A percentile compares a stretch with the other conserved stretches of the same genome.
phyloP scores from a whole-genome alignment of 2,113 vertebrate genomes.

The Fulmarus glacialis region DNA sequence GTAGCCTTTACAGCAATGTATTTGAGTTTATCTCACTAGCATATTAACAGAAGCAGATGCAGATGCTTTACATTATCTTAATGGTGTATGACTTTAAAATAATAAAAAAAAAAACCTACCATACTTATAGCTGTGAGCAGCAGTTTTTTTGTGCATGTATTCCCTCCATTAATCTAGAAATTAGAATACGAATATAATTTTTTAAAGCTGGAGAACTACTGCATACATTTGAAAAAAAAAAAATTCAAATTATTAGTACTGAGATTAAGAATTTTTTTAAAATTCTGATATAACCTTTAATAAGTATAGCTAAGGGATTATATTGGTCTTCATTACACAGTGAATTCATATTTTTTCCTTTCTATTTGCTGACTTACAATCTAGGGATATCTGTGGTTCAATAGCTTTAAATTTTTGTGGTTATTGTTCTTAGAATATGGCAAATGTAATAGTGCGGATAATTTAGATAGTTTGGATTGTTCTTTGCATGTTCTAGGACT shows the following conservation, averaged over 20 bases:
- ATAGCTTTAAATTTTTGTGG: not conserved
- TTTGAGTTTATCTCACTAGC: not conserved
- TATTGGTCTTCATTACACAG: not conserved
- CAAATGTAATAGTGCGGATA: not conserved
- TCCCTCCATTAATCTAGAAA: not conserved
- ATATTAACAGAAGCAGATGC: not conserved
- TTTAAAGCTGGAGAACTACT: not conserved
- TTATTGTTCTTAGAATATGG: not conserved
- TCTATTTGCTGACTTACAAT: not conserved
- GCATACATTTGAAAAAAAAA: not conserved
- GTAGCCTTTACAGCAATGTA: not conserved
- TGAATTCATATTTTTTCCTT: not conserved
- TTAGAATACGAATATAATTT: not conserved
- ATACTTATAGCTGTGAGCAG: not conserved
- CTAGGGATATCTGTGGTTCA: not conserved
- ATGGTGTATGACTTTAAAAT: not conserved
- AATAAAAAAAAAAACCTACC: not conserved
- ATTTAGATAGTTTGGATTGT: not conserved
- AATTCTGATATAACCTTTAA: not conserved
- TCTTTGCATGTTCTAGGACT: not conserved
- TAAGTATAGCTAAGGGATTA: not conserved
- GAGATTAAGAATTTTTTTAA: not conserved
- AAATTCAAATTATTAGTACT: not conserved
- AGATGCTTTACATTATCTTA: not conserved
- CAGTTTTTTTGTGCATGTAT: not conserved